Conservation (phyloP, 2,113 vertebrate species). For the Odocoileus hemionus region DNA sequence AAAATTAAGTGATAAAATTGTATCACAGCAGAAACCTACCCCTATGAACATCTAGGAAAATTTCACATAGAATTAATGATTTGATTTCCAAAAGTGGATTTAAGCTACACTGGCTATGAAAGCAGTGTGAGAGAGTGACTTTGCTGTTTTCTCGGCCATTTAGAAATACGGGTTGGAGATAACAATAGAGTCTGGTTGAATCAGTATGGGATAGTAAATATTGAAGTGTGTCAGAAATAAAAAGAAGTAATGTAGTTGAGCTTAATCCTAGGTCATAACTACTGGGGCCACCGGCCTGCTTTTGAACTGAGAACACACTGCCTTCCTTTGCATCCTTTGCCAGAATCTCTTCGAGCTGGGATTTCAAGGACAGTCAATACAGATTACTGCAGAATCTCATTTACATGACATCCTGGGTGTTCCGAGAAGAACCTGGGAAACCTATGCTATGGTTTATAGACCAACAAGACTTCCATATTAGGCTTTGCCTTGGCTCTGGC, state of each 20-base stretch:
- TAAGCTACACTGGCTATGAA: constrained; percentile 10
- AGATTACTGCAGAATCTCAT: constrained; percentile 65
- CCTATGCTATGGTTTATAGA: constrained; percentile 48
- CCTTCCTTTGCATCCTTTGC: constrained; percentile 65
- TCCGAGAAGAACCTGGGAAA: constrained; percentile 70
- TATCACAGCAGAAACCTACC: not conserved
- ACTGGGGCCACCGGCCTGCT: constrained; percentile 29
- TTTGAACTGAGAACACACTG: constrained; percentile 66
- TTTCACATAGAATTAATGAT: constrained; percentile 14
- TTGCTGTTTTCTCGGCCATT: constrained; percentile 41
- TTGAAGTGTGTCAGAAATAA: constrained; percentile 49
- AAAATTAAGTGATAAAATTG: constrained; percentile 47
- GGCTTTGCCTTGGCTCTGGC: constrained; percentile 45
- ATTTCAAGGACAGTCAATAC: constrained; percentile 66
- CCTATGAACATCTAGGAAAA: not conserved
- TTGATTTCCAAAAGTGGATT: constrained; percentile 32
- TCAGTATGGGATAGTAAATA: constrained; percentile 40
- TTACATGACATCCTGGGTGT: constrained; percentile 68
- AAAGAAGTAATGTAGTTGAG: constrained; percentile 46
- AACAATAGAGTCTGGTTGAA: constrained; percentile 5
- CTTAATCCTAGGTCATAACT: constrained; percentile 61
- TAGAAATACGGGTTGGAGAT: constrained; percentile 4
- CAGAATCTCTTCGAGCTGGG: constrained; percentile 58
- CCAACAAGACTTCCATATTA: constrained; percentile 55
- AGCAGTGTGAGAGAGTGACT: not conserved